These are phyloP conservation scores for Masnerella sp. DNA, from an alignment of 2,888 invertebrate genomes.

Conservation along the genomic window DNA sequence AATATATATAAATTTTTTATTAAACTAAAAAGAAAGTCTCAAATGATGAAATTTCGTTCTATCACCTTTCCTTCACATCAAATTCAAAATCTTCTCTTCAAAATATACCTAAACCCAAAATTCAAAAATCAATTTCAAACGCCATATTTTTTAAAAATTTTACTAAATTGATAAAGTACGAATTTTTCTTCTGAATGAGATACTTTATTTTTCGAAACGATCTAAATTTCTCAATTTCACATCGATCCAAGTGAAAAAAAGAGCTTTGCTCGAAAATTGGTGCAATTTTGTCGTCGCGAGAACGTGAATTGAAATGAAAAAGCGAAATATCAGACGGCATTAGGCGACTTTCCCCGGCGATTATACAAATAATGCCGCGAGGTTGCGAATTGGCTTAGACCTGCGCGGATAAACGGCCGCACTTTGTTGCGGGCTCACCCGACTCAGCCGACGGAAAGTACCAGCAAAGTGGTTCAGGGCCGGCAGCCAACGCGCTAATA, in stretches of 20 bases:
- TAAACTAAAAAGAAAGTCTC: too few relatives aligned
- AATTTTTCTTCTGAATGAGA: too few relatives aligned
- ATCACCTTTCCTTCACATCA: too few relatives aligned
- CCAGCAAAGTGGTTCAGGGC: slow-evolving; percentile 48
- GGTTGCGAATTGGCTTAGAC: slow-evolving; percentile 41
- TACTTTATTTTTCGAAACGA: background rate
- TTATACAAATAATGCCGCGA: slow-evolving; percentile 46
- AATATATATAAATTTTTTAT: too few relatives aligned
- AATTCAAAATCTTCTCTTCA: too few relatives aligned
- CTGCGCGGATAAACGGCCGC: slow-evolving; percentile 26
- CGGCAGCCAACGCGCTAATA: slow-evolving; percentile 50
- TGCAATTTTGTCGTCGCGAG: slow-evolving; percentile 1
- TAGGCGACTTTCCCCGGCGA: slow-evolving; percentile 41
- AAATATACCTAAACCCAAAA: too few relatives aligned
- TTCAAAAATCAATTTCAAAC: too few relatives aligned
- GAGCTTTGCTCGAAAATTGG: too few relatives aligned
- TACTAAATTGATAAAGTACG: too few relatives aligned
- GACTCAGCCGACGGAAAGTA: slow-evolving; percentile 50
- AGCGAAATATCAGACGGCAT: slow-evolving; percentile 1
- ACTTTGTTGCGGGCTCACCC: slow-evolving; percentile 37
- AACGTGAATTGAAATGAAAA: slow-evolving; percentile 1
- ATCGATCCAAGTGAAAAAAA: too few relatives aligned
- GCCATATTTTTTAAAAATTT: too few relatives aligned
- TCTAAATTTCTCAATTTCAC: background rate
- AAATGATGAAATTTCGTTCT: too few relatives aligned